phyloP scores from a whole-genome alignment of 2,888 invertebrate species.

The Gisinianus flammeolus region DNA sequence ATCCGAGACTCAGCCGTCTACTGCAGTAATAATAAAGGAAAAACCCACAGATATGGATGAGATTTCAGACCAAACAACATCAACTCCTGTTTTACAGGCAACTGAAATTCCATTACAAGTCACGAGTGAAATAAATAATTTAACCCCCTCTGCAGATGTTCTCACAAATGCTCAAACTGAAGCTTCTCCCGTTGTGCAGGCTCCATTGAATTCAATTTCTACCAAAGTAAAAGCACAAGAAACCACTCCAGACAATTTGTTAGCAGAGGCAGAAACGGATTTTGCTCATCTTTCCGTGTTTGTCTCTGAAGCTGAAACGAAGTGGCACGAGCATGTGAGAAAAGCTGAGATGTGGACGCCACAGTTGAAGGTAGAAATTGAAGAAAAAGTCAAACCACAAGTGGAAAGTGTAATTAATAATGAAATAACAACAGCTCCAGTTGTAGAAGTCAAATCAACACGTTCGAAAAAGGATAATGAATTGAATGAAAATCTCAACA shows the following conservation, averaged over 20 bases:
- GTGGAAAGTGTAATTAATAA: not conserved
- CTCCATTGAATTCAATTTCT: no score
- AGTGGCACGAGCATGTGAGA: conserved; percentile 15
- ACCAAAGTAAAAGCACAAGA: not conserved
- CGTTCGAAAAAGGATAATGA: not conserved
- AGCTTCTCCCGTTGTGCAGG: no score
- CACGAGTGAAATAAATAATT: no score
- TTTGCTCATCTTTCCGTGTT: not conserved
- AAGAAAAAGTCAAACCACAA: not conserved
- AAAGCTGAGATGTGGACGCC: not conserved
- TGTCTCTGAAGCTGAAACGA: conserved; percentile 22
- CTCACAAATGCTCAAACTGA: no score
- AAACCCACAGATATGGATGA: not conserved
- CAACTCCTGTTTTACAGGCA: no score
- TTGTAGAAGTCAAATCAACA: not conserved
- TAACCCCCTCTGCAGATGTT: no score
- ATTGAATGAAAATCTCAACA: not conserved
- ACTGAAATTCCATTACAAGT: not conserved
- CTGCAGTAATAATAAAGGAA: no score
- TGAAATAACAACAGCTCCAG: not conserved
- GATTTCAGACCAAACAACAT: no score
- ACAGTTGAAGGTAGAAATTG: not conserved
- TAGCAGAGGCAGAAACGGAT: not conserved
- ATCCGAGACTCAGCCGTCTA: not conserved
- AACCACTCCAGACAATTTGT: not conserved